Evolutionary conservation across 2,797 vertebrate genomes (phyloP), one percentile per base, ranked within the genome.

Genomic region (Takifugu rubripes): DNA sequence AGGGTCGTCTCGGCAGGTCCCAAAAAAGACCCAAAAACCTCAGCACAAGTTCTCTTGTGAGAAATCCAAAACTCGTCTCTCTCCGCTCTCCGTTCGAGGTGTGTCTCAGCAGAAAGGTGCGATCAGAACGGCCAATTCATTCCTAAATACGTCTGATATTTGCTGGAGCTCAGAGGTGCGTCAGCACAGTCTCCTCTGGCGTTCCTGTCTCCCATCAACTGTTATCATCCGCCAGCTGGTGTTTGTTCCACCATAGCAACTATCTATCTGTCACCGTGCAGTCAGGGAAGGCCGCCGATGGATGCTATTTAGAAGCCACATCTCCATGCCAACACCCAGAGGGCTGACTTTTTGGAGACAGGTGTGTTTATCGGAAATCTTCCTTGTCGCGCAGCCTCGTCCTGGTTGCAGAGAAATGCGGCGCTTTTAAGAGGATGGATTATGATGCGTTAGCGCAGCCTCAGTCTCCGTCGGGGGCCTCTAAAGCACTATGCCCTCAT

Each of bases 41-140:
- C 67, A 25, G 66, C 68, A 87, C 81, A 86, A 86, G 78, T 82
- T 84, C 66, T 72, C 68, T 81, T 84, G 61, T 59, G 56, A 54
- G 49, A 55, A 25, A 43, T 59, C 66, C 59, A 52, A 21, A 11
- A 46, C 33, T 45, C 61, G 33, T 25, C 56, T 64, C 47, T 25
- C 64, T 36, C 75, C 77, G 68, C 21, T 21, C 21, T 21, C 21
- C 1, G 21, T 21, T 21, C 21, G 21, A 21, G 21, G 21, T 21
- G 21, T 21, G 21, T 21, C 21, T 21, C 21, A 21, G 21, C 21
- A 21, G 21, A 21, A 21, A 1, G 21, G 21, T 21, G 21, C 21
- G 21, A 21, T 21, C 21, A 21, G 21, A 21, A 1, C 21, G 21
- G 21, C 21, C 21, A 21, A 21, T 21, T 21, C 21, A 21, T 21